A percentile compares a stretch with the other conserved stretches of the same genome.
Conservation (phyloP, 2,888 invertebrate genomes). For the Cheiracanthium punctorium region DNA sequence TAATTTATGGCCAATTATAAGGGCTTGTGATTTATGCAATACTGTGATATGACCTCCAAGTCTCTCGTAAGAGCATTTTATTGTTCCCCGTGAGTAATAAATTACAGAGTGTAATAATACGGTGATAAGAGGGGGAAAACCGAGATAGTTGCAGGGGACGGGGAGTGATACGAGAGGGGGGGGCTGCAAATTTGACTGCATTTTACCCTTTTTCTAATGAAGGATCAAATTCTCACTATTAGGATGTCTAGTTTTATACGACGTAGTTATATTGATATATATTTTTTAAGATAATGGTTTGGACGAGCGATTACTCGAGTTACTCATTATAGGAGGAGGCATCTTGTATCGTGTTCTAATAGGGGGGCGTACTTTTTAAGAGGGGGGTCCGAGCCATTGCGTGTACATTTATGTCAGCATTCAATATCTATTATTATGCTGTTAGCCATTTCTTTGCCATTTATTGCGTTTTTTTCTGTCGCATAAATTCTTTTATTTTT, state of each 20-base stretch:
- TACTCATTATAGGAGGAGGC: slow-evolving; percentile 48
- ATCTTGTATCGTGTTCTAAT: slow-evolving; percentile 2
- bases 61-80: slow-evolving; percentile 67
- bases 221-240: slow-evolving; percentile 68
- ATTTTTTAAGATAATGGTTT: slow-evolving; percentile 67
- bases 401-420: slow-evolving; percentile 6
- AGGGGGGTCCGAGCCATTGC: neutral
- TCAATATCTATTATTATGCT: slow-evolving; percentile 8
- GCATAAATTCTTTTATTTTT: neutral
- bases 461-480: neutral
- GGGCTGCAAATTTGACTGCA: slow-evolving; percentile 49
- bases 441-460: slow-evolving; percentile 1
- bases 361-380: neutral
- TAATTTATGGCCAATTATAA: slow-evolving; percentile 69
- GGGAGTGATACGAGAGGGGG: neutral
- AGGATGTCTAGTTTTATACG: slow-evolving; percentile 68
- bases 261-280: slow-evolving; percentile 69
- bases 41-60: slow-evolving; percentile 64
- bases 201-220: slow-evolving; percentile 69
- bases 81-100: slow-evolving; percentile 66
- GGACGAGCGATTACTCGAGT: slow-evolving; percentile 62
- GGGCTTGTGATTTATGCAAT: slow-evolving; percentile 69
- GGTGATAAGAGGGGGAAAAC: slow-evolving; percentile 62
- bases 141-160: slow-evolving; percentile 12
- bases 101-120: slow-evolving; percentile 69